Evolutionary conservation across 2,888 invertebrate genomes (phyloP).

Genomic region (Amiota minor): DNA sequence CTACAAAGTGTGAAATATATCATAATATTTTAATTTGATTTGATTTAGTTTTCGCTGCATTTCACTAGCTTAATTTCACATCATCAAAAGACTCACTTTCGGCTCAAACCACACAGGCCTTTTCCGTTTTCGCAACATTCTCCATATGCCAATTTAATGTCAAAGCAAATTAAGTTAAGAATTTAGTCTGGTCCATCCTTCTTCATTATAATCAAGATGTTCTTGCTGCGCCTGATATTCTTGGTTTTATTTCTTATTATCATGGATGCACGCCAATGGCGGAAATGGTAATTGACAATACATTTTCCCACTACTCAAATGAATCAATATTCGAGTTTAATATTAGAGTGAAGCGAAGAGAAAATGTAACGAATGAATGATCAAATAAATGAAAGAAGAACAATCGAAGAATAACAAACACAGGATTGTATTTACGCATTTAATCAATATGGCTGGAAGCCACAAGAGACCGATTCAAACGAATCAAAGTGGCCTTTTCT

Average conservation of each 20-base stretch:
- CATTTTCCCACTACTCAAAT: background rate
- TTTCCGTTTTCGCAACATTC: too few species aligned
- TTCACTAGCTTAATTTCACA: too few species aligned
- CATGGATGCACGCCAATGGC: background rate
- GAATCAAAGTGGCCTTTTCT: too few species aligned
- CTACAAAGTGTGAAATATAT: too few species aligned
- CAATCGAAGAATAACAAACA: conserved; percentile 27
- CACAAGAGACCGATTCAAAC: background rate
- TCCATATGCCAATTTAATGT: conserved; percentile 28
- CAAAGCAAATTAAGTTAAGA: conserved; percentile 23
- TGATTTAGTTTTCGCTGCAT: too few species aligned
- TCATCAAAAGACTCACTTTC: too few species aligned
- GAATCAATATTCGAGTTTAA: background rate
- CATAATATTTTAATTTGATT: too few species aligned
- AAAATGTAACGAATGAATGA: conserved; percentile 38
- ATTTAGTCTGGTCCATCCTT: background rate
- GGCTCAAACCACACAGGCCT: too few species aligned
- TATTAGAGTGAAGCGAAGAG: conserved; percentile 41
- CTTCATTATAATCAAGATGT: too few species aligned
- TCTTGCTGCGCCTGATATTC: too few species aligned
- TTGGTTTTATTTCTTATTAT: background rate
- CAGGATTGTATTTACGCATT: conserved; percentile 50
- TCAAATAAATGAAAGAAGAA: background rate
- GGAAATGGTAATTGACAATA: conserved; percentile 6
- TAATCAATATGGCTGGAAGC: conserved; percentile 53